A percentile compares a stretch with the other conserved stretches of the same genome.
phyloP scores from a whole-genome alignment of 2,797 vertebrate species.

The Neoniphon sammara region DNA sequence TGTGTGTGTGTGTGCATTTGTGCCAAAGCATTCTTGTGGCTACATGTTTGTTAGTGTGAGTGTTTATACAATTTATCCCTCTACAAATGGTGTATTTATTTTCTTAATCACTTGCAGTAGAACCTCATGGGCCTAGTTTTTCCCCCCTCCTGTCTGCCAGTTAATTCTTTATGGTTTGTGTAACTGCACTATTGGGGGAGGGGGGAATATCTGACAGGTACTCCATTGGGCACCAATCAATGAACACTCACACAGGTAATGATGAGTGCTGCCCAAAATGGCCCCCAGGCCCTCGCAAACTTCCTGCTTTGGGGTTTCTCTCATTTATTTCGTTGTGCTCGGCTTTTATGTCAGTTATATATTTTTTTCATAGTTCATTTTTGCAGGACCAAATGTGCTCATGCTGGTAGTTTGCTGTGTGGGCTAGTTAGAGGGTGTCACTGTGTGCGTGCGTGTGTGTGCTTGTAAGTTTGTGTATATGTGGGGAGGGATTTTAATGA shows the following conservation, averaged over 20 bases:
- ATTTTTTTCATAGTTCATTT: slow-evolving; percentile 11
- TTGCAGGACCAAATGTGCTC: background rate
- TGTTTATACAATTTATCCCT: slow-evolving; percentile 24
- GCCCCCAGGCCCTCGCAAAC: slow-evolving; percentile 39
- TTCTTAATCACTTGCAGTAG: slow-evolving; percentile 44
- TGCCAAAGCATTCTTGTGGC: background rate
- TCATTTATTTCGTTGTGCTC: slow-evolving; percentile 55
- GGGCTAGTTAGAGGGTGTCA: background rate
- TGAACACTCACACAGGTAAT: slow-evolving; percentile 49
- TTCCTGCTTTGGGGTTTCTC: slow-evolving; percentile 33
- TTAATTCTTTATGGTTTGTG: slow-evolving; percentile 47
- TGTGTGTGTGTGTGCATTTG: background rate
- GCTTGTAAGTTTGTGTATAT: background rate
- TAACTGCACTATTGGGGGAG: slow-evolving; percentile 36
- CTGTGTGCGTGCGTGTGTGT: background rate
- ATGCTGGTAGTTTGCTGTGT: no score
- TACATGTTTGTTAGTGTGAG: slow-evolving; percentile 9
- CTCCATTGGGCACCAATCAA: slow-evolving; percentile 58
- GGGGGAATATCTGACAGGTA: slow-evolving; percentile 25
- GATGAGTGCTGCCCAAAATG: slow-evolving; percentile 55
- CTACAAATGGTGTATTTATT: slow-evolving; percentile 36
- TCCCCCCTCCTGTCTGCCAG: slow-evolving; percentile 8
- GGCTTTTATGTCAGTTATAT: slow-evolving; percentile 43
- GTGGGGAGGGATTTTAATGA: slow-evolving; percentile 6
- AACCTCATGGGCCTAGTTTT: slow-evolving; percentile 39